Evolutionary conservation across 64 coral and sea anemone species (phyloP), one percentile per base, ranked within the genome.

Genomic region (Exaiptasia diaphana): DNA sequence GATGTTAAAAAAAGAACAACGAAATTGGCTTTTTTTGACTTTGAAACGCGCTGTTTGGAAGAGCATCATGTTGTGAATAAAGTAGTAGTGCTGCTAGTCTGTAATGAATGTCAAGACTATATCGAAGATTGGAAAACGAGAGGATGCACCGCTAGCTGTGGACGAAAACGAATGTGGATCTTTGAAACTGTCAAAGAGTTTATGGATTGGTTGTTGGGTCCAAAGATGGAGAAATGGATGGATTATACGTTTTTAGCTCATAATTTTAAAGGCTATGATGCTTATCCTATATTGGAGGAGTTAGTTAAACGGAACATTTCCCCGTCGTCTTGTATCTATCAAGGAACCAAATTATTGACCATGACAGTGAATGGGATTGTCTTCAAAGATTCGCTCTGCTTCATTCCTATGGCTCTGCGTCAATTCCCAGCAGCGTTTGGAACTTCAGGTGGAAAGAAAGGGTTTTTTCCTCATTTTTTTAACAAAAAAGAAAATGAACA

Each of bases 401-500:
- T 90, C 26, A n/a, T 84, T 0, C 71, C 46, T 0, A 64, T 77
- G 42, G 28, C 57, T 0, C 12, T 90, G 7, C 2, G 27, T 0
- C 0, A 14, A 4, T 90, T 90, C 4, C 36, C 79, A 13, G 17
- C 35, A 5, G 78, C 80, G 3, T 84, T 90, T 24, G 61, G 38
- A 1, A 3, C 53, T 2, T 10, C 7, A 0, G 61, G 63, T 1
- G 44, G 63, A 3, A 65, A 55, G 11, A 90, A 90, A 34, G 88
- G 79, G 0, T 82, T 30, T 30, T 90, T 90, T 59, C 87, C 87
- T 2, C 87, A 90, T 38, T 82, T 77, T 20, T 90, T 90, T 6
- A 90, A 90, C 40, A 90, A 45, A 0, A 10, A 1, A 0, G 31
- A 0, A 0, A 53, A 82, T 6, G 31, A 34, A 32, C 18, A 45